A percentile compares a stretch with the other conserved stretches of the same genome.
phyloP scores from a whole-genome alignment of 2,113 vertebrate species.

The Dicaeum eximium region DNA sequence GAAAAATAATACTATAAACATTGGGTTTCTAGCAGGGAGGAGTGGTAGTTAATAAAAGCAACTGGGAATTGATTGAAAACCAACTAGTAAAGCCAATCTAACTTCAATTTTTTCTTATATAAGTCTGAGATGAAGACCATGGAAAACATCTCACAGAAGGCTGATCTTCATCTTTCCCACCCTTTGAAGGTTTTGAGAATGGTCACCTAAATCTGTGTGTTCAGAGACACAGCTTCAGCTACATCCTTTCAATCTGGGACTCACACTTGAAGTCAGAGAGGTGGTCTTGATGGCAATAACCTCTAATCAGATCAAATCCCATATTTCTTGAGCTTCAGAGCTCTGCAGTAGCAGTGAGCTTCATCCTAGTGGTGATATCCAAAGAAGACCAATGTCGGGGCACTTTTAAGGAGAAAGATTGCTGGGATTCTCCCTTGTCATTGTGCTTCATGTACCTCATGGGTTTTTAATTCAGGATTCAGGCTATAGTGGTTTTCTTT shows the following conservation, averaged over 20 bases:
- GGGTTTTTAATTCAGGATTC: background rate
- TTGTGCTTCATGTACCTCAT: background rate
- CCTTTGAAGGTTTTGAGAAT: background rate
- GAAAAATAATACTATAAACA: conserved; percentile 19
- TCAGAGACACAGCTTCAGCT: background rate
- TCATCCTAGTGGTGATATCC: background rate
- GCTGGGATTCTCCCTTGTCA: background rate
- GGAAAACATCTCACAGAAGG: background rate
- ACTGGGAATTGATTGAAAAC: background rate
- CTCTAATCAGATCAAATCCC: background rate
- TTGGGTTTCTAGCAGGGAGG: background rate
- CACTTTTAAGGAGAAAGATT: background rate
- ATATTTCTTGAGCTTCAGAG: background rate
- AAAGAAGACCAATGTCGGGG: background rate
- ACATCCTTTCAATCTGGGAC: background rate
- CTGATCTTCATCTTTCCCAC: background rate
- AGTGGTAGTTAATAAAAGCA: background rate
- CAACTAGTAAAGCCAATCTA: background rate
- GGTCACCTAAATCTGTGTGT: background rate
- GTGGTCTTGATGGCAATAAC: background rate
- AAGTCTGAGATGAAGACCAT: background rate
- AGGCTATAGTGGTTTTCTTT: too few species aligned
- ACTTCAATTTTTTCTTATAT: background rate
- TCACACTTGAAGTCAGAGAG: background rate
- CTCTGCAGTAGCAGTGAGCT: background rate